Evolutionary conservation across 2,888 invertebrate species (phyloP).

Genomic region (Eupithecia subfuscata): DNA sequence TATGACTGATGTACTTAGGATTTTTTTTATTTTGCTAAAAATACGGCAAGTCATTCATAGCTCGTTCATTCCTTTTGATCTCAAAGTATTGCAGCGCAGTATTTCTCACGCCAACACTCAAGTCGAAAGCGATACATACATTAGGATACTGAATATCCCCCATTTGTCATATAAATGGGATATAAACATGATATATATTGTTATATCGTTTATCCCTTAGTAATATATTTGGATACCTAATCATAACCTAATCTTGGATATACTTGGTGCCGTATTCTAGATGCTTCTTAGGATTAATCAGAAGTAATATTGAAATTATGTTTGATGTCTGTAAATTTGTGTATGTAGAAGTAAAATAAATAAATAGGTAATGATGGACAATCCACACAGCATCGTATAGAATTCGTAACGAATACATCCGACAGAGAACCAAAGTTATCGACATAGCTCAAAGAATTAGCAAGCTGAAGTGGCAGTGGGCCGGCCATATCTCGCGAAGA

Average conservation of each 20-base stretch:
- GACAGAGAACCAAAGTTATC: too few relatives aligned
- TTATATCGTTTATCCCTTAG: conserved; percentile 28
- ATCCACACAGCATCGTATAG: too few relatives aligned
- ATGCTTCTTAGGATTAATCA: too few relatives aligned
- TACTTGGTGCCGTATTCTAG: background rate
- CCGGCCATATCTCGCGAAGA: too few relatives aligned
- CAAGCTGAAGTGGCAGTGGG: too few relatives aligned
- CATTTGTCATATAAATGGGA: conserved; percentile 36
- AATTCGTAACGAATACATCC: too few relatives aligned
- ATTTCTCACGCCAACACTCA: conserved; percentile 4
- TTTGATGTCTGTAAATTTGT: too few relatives aligned
- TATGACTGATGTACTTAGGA: too few relatives aligned
- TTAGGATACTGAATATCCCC: conserved; percentile 32
- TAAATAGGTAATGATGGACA: too few relatives aligned
- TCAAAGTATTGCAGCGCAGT: conserved; percentile 1
- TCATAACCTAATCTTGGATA: conserved; percentile 7
- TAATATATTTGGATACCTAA: conserved; percentile 28
- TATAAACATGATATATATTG: conserved; percentile 34
- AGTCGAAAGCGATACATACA: conserved; percentile 18
- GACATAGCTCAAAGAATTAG: too few relatives aligned
- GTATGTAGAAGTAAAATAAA: too few relatives aligned
- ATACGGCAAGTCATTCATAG: background rate
- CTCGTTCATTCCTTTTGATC: background rate
- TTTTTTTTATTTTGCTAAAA: background rate
- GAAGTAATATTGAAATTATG: too few relatives aligned